Conservation (phyloP, 2,113 vertebrate species). For the Pachypanchax playfairii region DNA sequence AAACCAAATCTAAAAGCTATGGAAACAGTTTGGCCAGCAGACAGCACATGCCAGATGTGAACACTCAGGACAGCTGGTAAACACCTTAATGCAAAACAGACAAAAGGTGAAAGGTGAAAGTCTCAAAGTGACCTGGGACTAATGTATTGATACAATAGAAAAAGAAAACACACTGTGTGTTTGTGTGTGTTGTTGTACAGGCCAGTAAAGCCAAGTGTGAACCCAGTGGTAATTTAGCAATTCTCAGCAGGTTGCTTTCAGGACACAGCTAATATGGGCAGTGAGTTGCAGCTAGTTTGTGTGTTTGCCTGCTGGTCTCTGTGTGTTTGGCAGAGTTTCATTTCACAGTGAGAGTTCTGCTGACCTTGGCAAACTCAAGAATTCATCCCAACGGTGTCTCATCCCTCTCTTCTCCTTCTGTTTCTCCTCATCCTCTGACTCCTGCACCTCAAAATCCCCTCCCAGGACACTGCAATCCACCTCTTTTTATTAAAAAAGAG, state of each 20-base stretch:
- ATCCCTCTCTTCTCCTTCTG: constrained; percentile 35
- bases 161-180: neutral
- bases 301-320: constrained; percentile 18
- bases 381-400: constrained; percentile 53
- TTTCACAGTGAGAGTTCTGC: constrained; percentile 61
- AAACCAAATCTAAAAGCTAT: neutral
- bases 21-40: neutral
- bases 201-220: constrained; percentile 25
- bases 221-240: constrained; percentile 50
- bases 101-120: neutral
- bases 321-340: constrained; percentile 46
- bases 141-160: neutral
- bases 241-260: constrained; percentile 58
- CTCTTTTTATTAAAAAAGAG: constrained; percentile 10
- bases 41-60: neutral
- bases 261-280: constrained; percentile 41
- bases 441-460: constrained; percentile 32
- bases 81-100: neutral
- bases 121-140: constrained; percentile 8
- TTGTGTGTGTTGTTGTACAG: constrained; percentile 9
- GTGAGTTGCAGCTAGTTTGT: constrained; percentile 18
- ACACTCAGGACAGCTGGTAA: neutral
- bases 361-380: constrained; percentile 66
- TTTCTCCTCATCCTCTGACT: constrained; percentile 26
- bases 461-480: constrained; percentile 18